A percentile compares a stretch with the other conserved stretches of the same genome.
phyloP scores from a whole-genome alignment of 1,140 invertebrate species.

The Oncopodura yosiiana region DNA sequence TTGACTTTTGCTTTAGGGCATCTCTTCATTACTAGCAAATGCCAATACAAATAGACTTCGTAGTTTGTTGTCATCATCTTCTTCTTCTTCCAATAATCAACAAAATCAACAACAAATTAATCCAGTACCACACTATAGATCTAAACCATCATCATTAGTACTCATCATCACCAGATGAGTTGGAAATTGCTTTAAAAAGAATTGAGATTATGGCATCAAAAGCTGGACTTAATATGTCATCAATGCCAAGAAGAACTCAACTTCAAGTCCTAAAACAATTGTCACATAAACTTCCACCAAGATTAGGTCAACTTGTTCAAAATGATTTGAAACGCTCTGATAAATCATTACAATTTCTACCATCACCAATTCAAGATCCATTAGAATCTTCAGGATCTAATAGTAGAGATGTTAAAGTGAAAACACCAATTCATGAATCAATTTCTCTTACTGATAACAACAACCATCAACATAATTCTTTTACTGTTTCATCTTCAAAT shows the following conservation, averaged over 20 bases:
- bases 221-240: constrained; percentile 34
- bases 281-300: constrained; percentile 24
- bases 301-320: constrained; percentile 16
- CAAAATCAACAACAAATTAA: no score
- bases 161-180: constrained; percentile 19
- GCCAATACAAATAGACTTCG: not conserved
- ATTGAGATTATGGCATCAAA: constrained; percentile 33
- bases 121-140: constrained; percentile 16
- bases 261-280: constrained; percentile 28
- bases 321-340: constrained; percentile 14
- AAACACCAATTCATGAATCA: not conserved
- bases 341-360: constrained; percentile 30
- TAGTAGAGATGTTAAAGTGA: not conserved
- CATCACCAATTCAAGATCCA: constrained; percentile 27
- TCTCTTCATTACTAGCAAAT: not conserved
- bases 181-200: constrained; percentile 32
- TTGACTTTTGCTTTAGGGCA: not conserved
- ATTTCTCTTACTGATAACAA: not conserved
- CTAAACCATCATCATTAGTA: constrained; percentile 24
- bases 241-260: constrained; percentile 30
- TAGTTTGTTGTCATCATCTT: no score
- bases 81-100: no score
- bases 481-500: no score
- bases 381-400: constrained; percentile 21
- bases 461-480: not conserved